Conservation (phyloP, 2,113 vertebrate species). For the Eidolon helvum region DNA sequence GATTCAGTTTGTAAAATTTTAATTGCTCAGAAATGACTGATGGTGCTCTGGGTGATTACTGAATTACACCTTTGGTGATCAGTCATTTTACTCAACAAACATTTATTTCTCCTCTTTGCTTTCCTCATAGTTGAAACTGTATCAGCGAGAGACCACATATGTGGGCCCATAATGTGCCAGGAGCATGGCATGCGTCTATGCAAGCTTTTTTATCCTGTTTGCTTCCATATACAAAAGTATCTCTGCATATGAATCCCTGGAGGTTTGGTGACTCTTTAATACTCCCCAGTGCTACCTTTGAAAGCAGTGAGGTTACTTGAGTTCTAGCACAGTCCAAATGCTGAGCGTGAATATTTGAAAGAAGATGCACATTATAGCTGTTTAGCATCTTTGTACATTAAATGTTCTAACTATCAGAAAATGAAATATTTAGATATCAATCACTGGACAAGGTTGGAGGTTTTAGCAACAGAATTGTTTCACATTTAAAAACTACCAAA, state of each 20-base stretch:
- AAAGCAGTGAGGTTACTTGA: background rate
- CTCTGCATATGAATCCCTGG: background rate
- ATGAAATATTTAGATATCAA: background rate
- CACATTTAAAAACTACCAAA: background rate
- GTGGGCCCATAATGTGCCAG: background rate
- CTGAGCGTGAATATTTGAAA: background rate
- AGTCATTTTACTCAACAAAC: slow-evolving; percentile 2
- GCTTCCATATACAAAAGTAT: background rate
- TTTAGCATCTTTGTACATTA: background rate
- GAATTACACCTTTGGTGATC: background rate
- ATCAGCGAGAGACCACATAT: background rate
- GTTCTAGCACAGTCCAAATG: background rate
- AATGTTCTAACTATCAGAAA: background rate
- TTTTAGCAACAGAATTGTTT: background rate
- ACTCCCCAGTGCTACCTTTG: background rate
- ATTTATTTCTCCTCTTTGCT: background rate
- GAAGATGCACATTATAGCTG: background rate
- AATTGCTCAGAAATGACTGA: slow-evolving; percentile 30
- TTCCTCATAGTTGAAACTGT: background rate
- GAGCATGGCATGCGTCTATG: background rate
- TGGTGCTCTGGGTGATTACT: background rate
- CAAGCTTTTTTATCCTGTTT: background rate
- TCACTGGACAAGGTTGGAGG: background rate
- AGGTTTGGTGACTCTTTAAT: background rate
- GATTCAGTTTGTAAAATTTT: slow-evolving; percentile 22